These are phyloP conservation scores for Lochmaea capreae DNA, from an alignment of 2,888 invertebrate species.

Conservation along the genomic window DNA sequence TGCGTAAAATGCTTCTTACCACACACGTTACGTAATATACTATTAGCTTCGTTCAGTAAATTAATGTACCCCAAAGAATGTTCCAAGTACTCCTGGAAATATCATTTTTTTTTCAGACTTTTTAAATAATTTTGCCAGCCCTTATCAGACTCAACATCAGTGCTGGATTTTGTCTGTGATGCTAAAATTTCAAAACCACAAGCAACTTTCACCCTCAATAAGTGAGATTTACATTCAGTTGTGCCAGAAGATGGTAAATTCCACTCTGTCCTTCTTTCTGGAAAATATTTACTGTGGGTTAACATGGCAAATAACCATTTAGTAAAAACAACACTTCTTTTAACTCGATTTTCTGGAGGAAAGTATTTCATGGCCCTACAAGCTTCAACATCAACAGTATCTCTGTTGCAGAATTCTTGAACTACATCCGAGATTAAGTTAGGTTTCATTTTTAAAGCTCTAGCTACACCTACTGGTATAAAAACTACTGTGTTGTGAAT, in stretches of 20 bases:
- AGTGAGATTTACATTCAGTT: constrained; percentile 76
- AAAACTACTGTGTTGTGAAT: constrained; percentile 81
- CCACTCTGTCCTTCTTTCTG: constrained; percentile 84
- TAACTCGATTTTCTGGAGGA: constrained; percentile 82
- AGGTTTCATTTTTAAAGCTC: constrained; percentile 81
- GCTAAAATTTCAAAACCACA: constrained; percentile 91
- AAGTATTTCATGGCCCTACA: constrained; percentile 86
- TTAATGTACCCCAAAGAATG: constrained; percentile 82
- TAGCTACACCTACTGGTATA: constrained; percentile 85
- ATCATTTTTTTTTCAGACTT: constrained; percentile 81
- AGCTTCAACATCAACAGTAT: constrained; percentile 83
- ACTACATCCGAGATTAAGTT: constrained; percentile 83
- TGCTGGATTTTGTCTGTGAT: constrained; percentile 71
- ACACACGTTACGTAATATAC: no score
- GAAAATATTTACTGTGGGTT: constrained; percentile 80
- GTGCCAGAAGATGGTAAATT: constrained; percentile 72
- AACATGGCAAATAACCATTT: constrained; percentile 94
- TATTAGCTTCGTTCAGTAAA: constrained; percentile 78
- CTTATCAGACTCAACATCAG: constrained; percentile 69
- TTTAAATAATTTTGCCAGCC: constrained; percentile 80
- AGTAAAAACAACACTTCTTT: constrained; percentile 84
- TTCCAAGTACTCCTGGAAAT: constrained; percentile 80
- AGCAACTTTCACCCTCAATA: constrained; percentile 87
- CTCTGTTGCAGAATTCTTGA: constrained; percentile 87
- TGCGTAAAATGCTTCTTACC: no score